phyloP scores from a whole-genome alignment of 2,888 invertebrate species.

The Hipparchia semele region DNA sequence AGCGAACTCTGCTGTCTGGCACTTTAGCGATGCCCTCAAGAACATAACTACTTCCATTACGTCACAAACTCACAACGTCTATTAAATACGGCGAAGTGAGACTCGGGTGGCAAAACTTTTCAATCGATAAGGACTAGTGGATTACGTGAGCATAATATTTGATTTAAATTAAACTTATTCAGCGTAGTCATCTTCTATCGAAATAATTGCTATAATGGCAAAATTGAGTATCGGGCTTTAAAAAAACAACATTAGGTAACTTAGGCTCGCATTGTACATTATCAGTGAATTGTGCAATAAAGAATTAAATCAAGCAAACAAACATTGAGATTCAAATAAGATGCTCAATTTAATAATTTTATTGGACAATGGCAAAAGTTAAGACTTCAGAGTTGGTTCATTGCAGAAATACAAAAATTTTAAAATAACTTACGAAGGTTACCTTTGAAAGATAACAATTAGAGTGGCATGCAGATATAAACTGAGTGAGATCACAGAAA shows the following conservation, averaged over 20 bases:
- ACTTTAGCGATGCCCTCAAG: constrained; percentile 29
- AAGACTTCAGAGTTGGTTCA: not conserved
- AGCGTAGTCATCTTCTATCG: not conserved
- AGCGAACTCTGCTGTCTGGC: constrained; percentile 38
- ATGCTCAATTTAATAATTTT: not conserved
- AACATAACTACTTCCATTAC: constrained; percentile 4
- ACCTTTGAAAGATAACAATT: constrained; percentile 49
- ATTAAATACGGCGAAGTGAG: not conserved
- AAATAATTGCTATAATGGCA: not conserved
- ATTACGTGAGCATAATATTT: no score
- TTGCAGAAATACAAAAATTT: constrained; percentile 3
- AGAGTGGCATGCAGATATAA: constrained; percentile 51
- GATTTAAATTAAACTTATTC: no score
- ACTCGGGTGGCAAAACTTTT: not conserved
- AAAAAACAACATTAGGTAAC: not conserved
- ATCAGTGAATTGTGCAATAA: no score
- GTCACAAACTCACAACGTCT: constrained; percentile 10
- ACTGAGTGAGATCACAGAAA: constrained; percentile 46
- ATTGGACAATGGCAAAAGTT: not conserved
- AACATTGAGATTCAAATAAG: not conserved
- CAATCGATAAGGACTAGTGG: not conserved
- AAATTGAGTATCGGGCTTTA: not conserved
- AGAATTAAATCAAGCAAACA: no score
- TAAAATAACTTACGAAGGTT: constrained; percentile 47
- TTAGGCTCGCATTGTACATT: no score